Percentiles rank a stretch among this genome's conserved stretches.
Evolutionary conservation across 2,888 invertebrate species (phyloP).

Genomic region (Rhorus exstirpatorius): DNA sequence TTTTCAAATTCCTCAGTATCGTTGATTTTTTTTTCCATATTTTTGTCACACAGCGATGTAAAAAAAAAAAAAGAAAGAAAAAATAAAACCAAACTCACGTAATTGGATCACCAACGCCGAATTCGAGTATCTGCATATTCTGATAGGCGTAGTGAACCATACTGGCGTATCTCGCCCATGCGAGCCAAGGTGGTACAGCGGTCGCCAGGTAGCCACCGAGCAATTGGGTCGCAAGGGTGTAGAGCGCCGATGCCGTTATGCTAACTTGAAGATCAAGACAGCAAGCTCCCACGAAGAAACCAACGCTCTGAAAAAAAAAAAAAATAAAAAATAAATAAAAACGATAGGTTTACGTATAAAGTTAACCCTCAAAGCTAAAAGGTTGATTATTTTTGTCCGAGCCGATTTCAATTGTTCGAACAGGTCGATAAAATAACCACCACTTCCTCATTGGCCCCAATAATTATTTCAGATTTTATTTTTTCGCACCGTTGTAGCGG

Average conservation of each 20-base stretch:
- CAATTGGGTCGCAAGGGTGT: constrained; percentile 92
- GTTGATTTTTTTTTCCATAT: too few relatives aligned
- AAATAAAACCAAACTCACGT: constrained; percentile 87
- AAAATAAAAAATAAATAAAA: too few relatives aligned
- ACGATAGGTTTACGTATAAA: too few relatives aligned
- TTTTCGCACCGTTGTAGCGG: too few relatives aligned
- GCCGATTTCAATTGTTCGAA: too few relatives aligned
- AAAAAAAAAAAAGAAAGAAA: constrained; percentile 21
- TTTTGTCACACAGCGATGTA: too few relatives aligned
- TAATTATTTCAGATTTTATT: too few relatives aligned
- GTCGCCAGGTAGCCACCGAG: constrained; percentile 92
- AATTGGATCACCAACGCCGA: constrained; percentile 90
- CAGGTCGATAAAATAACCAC: too few relatives aligned
- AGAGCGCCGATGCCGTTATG: constrained; percentile 92
- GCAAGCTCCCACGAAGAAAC: constrained; percentile 92
- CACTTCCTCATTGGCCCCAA: too few relatives aligned
- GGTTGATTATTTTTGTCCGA: too few relatives aligned
- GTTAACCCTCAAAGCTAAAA: too few relatives aligned
- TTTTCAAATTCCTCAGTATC: too few relatives aligned
- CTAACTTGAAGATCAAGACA: constrained; percentile 93
- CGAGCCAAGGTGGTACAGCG: constrained; percentile 91
- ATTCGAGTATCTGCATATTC: constrained; percentile 93
- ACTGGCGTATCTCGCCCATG: constrained; percentile 92
- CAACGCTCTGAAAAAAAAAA: constrained; percentile 92
- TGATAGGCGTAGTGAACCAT: constrained; percentile 94